These are phyloP conservation scores for Conomelus anceps DNA, from an alignment of 2,888 invertebrate genomes.

Conservation along the genomic window DNA sequence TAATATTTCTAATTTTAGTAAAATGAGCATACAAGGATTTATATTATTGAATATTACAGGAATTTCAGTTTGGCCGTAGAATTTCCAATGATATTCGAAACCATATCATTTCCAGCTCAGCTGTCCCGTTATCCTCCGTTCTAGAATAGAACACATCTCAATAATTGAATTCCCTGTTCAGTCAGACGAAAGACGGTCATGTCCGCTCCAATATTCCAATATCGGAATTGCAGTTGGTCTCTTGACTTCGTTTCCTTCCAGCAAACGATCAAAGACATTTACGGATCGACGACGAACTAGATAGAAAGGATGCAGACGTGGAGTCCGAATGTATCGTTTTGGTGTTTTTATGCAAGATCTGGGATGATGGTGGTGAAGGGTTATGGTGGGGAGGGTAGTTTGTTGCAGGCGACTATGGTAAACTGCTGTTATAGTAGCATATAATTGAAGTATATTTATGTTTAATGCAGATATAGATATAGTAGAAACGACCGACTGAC, in stretches of 20 bases:
- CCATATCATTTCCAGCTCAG: neutral
- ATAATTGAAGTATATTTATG: neutral
- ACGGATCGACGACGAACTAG: neutral
- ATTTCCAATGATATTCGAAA: neutral
- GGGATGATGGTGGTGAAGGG: neutral
- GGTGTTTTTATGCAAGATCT: too few relatives aligned
- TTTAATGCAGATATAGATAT: neutral
- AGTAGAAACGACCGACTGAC: neutral
- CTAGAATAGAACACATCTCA: neutral
- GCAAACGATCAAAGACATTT: neutral
- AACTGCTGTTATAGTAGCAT: neutral
- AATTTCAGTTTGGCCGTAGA: too few relatives aligned
- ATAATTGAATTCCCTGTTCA: neutral
- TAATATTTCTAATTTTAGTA: too few relatives aligned
- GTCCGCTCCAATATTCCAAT: neutral
- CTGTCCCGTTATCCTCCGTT: neutral
- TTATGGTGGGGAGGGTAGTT: neutral
- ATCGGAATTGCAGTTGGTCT: neutral
- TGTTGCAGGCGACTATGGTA: neutral
- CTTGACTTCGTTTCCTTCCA: neutral
- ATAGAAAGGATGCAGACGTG: neutral
- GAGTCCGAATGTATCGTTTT: neutral
- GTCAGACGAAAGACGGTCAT: neutral
- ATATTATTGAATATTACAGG: too few relatives aligned
- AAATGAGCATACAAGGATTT: too few relatives aligned